Percentiles rank a stretch among this genome's conserved stretches.
phyloP scores from a whole-genome alignment of 2,797 vertebrate species.

The Gadopsis bispinosus region DNA sequence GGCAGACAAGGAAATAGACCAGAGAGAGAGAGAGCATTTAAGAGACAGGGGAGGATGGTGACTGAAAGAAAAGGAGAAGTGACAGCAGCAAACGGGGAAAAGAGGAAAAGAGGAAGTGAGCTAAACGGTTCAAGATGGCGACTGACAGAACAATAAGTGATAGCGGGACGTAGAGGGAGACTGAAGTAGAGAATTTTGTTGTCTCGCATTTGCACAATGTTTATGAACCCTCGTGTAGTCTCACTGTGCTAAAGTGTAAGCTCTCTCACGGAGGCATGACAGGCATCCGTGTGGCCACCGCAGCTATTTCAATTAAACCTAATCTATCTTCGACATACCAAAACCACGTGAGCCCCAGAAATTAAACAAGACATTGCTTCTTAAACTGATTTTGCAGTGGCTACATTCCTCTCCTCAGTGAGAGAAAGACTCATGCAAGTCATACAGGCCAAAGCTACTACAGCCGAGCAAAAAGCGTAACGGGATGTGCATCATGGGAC shows the following conservation, averaged over 20 bases:
- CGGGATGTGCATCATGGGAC: slow-evolving; percentile 12
- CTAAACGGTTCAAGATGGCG: slow-evolving; percentile 13
- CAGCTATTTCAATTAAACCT: slow-evolving; percentile 51
- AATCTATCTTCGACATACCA: slow-evolving; percentile 43
- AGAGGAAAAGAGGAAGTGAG: slow-evolving; percentile 53
- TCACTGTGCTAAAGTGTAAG: slow-evolving; percentile 8
- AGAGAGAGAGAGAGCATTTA: background rate
- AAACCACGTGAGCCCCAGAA: slow-evolving; percentile 30
- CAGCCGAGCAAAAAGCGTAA: background rate
- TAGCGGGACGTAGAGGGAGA: background rate
- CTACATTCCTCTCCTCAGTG: slow-evolving; percentile 26
- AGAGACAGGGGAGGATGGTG: slow-evolving; percentile 1
- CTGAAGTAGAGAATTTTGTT: background rate
- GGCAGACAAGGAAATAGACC: slow-evolving; percentile 7
- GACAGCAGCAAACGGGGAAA: slow-evolving; percentile 29
- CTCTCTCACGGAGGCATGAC: slow-evolving; percentile 27
- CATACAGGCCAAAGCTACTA: slow-evolving; percentile 4
- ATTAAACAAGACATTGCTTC: slow-evolving; percentile 28
- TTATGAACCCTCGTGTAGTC: background rate
- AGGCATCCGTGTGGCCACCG: slow-evolving; percentile 31
- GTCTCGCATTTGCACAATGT: slow-evolving; percentile 21
- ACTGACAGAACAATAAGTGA: background rate
- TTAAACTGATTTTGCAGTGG: slow-evolving; percentile 13
- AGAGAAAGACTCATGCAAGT: slow-evolving; percentile 12
- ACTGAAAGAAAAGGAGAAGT: slow-evolving; percentile 58